These are phyloP conservation scores for Syngnathus floridae DNA, from an alignment of 2,113 vertebrate species.

Conservation along the genomic window DNA sequence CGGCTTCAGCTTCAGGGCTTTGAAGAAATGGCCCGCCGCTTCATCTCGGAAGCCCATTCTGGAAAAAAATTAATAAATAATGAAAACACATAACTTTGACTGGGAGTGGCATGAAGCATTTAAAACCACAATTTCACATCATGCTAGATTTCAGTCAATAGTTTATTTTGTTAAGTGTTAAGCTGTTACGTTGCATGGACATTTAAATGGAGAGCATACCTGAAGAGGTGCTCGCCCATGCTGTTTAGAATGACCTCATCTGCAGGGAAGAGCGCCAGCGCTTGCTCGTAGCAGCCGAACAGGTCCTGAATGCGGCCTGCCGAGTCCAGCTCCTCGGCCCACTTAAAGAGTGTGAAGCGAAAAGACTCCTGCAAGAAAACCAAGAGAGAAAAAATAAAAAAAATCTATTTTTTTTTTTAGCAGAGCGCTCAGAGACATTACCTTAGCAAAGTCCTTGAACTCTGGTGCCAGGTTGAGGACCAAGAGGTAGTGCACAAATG, in stretches of 20 bases:
- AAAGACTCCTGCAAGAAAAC: constrained; percentile 80
- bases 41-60: constrained; percentile 97
- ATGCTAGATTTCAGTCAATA: no score
- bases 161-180: not conserved
- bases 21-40: constrained; percentile 92
- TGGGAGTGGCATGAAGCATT: no score
- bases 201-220: constrained; percentile 60
- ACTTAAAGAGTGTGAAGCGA: constrained; percentile 89
- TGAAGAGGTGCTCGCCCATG: constrained; percentile 98
- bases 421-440: constrained; percentile 27
- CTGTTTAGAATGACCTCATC: constrained; percentile 96
- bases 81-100: no score
- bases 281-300: constrained; percentile 92
- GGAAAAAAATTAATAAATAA: constrained; percentile 1
- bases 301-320: constrained; percentile 85
- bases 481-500: constrained; percentile 91
- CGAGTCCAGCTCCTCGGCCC: constrained; percentile 90
- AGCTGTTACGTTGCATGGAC: not conserved
- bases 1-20: constrained; percentile 89
- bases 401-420: not conserved
- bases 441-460: constrained; percentile 75
- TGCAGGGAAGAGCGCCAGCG: constrained; percentile 85
- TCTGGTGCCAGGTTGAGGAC: constrained; percentile 87
- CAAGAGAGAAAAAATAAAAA: no score
- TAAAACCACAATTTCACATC: no score